Conservation (phyloP, 2,113 vertebrate genomes). For the Mustelus asterias region DNA sequence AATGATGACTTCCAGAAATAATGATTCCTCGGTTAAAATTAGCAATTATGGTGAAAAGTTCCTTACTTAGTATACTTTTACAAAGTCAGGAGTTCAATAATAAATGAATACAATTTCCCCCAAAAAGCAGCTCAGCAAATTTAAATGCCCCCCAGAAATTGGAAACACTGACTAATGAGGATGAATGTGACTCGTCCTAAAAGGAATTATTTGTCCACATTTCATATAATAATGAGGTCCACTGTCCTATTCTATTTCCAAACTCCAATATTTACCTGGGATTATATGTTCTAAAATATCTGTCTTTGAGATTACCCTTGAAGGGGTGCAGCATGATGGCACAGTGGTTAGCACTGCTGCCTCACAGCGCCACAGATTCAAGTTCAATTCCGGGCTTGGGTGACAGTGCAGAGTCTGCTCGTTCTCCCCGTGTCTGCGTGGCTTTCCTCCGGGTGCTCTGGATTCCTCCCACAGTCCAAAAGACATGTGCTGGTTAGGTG, state of each 20-base stretch:
- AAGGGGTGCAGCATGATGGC: too few relatives aligned
- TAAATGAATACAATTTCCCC: background rate
- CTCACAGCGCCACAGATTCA: too few relatives aligned
- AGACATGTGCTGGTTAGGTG: too few relatives aligned
- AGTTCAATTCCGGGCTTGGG: too few relatives aligned
- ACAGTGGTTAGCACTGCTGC: too few relatives aligned
- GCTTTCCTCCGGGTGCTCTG: too few relatives aligned
- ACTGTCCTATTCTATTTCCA: background rate
- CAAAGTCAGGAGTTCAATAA: background rate
- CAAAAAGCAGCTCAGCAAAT: background rate
- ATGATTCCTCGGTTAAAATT: background rate
- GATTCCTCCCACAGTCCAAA: too few relatives aligned
- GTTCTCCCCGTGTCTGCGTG: too few relatives aligned
- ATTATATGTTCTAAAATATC: background rate
- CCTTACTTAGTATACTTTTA: background rate
- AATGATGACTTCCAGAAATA: conserved; percentile 8
- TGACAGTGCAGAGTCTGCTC: too few relatives aligned
- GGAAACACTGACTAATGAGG: background rate
- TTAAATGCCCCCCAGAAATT: background rate
- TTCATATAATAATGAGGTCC: background rate
- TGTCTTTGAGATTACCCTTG: background rate
- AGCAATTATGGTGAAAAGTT: background rate
- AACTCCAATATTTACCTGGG: background rate
- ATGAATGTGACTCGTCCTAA: background rate
- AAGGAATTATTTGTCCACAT: background rate